phyloP scores from a whole-genome alignment of 2,113 vertebrate species.

The Phalacrocorax brasilianus region DNA sequence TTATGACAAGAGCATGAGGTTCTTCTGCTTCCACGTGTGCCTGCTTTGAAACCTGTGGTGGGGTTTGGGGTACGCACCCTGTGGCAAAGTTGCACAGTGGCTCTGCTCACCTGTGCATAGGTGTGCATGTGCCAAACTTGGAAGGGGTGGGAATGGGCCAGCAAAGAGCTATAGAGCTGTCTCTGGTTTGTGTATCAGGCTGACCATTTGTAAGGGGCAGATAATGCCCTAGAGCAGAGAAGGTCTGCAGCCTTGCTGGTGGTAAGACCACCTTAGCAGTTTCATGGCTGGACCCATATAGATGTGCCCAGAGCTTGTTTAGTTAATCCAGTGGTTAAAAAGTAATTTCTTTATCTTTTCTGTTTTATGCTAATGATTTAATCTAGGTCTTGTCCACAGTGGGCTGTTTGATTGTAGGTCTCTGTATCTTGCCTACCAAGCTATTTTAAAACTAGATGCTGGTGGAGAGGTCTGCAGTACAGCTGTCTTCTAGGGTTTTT shows the following conservation, averaged over 20 bases:
- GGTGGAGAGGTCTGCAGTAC: neutral
- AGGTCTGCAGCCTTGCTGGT: neutral
- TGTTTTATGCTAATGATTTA: neutral
- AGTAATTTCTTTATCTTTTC: neutral
- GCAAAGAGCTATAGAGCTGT: neutral
- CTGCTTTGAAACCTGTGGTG: neutral
- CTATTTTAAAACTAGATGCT: neutral
- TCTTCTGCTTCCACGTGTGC: accelerated
- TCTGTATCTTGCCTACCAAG: neutral
- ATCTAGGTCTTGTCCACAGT: accelerated
- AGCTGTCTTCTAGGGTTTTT: neutral
- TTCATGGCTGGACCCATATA: neutral
- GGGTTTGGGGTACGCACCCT: neutral
- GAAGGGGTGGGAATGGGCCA: too few relatives aligned
- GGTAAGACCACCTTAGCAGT: neutral
- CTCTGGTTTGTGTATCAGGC: neutral
- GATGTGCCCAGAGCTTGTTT: neutral
- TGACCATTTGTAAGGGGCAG: neutral
- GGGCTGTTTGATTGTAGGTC: neutral
- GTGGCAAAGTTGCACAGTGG: accelerated
- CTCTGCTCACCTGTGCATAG: neutral
- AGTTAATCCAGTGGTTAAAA: neutral
- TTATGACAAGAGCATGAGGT: accelerated
- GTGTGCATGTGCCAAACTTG: accelerated
- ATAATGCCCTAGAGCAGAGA: neutral